Evolutionary conservation across 1,140 invertebrate species (phyloP), one percentile per base, ranked within the genome.

Genomic region (Portunus trituberculatus): DNA sequence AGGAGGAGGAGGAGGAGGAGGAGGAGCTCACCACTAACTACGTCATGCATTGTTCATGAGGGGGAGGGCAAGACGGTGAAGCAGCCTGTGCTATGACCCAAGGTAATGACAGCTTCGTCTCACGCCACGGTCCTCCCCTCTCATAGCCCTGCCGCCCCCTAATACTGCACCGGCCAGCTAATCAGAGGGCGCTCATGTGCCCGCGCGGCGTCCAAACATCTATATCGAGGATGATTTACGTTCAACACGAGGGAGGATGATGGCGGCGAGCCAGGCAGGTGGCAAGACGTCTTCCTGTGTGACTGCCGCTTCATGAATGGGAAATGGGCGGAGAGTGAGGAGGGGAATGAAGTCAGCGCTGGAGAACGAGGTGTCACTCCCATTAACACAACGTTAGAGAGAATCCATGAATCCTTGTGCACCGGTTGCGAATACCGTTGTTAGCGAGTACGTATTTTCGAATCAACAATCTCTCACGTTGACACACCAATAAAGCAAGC

Each of bases 171-270:
- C 20, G 67, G 20, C 12, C 67, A 25, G 67, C 20, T 76, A 76
- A 76, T 76, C 67, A 76, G 67, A 76, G 67, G 67, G 67, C 67
- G 16, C 25, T 76, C 67, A 25, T 76, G 67, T 76, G 67, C 20
- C 25, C 67, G 25, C 25, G 67, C 20, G 67, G 20, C 67, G 67
- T n/a, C n/a, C 67, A 76, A 76, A 76, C 67, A 76, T 76, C 67
- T 76, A 76, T 76, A 76, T 76, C 67, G 20, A 76, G 67, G 67
- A 25, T n/a, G 67, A 76, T 76, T 76, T 76, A 76, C 67, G 67
- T 20, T n/a, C 20, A 25, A 76, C 67, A 76, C 20, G 67, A n/a
- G 67, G n/a, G 20, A n/a, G 67, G 67, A 76, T 0, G 67, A 20
- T 12, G n/a, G 20, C 67, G 67, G 20, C 12, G 3, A 20, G 6